A percentile compares a stretch with the other conserved stretches of the same genome.
These are phyloP conservation scores for Arenaria interpres DNA, from an alignment of 2,113 vertebrate species.

Conservation along the genomic window DNA sequence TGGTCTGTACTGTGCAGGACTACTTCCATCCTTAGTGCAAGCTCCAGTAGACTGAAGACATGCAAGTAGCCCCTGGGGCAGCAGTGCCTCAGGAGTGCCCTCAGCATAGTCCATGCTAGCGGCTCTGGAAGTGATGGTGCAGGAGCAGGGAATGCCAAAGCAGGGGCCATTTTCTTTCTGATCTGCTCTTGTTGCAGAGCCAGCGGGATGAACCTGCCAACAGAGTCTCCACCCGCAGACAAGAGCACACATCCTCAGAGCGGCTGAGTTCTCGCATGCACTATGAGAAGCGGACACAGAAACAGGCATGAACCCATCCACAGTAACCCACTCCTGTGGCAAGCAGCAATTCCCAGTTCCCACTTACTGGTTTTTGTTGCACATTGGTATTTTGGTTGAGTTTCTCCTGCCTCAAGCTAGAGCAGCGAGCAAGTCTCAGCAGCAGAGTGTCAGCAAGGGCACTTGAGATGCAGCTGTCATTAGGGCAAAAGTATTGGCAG, in stretches of 20 bases:
- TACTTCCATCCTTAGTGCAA: neutral
- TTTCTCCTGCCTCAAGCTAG: neutral
- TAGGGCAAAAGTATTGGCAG: neutral
- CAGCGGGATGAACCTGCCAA: neutral
- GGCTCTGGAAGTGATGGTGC: neutral
- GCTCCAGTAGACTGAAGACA: neutral
- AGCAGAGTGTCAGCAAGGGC: neutral
- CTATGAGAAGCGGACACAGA: neutral
- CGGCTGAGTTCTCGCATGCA: accelerated
- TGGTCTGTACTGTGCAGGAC: neutral
- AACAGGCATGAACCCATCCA: neutral
- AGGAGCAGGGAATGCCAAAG: neutral
- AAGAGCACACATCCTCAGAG: accelerated
- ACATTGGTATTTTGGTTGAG: neutral
- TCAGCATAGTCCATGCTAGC: neutral
- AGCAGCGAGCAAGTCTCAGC: neutral
- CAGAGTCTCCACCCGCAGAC: neutral
- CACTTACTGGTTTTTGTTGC: neutral
- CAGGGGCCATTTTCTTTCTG: neutral
- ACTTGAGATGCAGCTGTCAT: neutral
- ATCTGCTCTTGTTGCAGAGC: neutral
- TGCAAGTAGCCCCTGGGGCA: neutral
- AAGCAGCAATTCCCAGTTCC: neutral
- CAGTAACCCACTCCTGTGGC: neutral
- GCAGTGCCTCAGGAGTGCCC: neutral